Evolutionary conservation across 2,113 vertebrate species (phyloP), one percentile per base, ranked within the genome.

Genomic region (Arizona elegans): DNA sequence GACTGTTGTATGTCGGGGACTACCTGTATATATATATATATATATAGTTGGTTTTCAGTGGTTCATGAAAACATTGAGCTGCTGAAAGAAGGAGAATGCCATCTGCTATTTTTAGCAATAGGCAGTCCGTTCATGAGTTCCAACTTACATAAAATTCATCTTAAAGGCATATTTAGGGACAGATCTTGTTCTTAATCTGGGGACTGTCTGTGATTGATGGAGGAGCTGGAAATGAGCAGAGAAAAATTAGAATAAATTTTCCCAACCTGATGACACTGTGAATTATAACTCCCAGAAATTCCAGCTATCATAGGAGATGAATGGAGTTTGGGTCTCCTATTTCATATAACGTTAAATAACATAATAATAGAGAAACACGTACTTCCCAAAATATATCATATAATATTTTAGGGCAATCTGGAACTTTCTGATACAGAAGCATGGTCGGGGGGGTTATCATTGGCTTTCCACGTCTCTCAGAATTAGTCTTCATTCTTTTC

Each of bases 351-450:
- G 17, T 26, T 29, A 38, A 26, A 90, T 26, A 90, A 29, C 1
- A 55, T 56, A 24, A 15, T 38, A 43, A 91, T 29, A 58, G 75
- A 90, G 29, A 81, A 7, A 38, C 15, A 2, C 7, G 12, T 43
- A 38, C 70, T 52, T 89, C 90, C 58, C 56, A 21, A 92, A 58
- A 87, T 0, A 3, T 26, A 54, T 29, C 43, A 1, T 10, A 13
- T 29, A 15, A 59, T 59, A 58, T 11, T 5, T 85, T 13, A n/a
- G 1, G 86, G 1, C 59, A 92, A n/a, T 50, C 52, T 47, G 88
- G 81, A 13, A 0, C 0, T 9, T 62, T 17, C 62, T 92, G 5
- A 89, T 85, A 21, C 0, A 0, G 50, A 70, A 86, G 33, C 0
- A 0, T 0, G 0, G 43, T 12, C 0, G 0, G 5, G 7, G 23